phyloP scores from a whole-genome alignment of 2,113 vertebrate genomes.

The Paralichthys olivaceus region DNA sequence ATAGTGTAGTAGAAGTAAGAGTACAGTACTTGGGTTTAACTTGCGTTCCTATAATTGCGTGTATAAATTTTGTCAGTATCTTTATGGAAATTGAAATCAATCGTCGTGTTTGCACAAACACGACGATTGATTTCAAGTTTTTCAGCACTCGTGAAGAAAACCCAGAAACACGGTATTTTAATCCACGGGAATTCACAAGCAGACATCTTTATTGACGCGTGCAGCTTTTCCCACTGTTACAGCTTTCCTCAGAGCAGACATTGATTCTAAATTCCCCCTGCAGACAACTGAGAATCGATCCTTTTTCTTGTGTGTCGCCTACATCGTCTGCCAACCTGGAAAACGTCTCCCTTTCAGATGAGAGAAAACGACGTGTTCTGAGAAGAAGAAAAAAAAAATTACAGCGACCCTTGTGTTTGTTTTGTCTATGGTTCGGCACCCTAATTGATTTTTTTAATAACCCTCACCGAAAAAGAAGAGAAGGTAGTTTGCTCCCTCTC shows the following conservation, averaged over 20 bases:
- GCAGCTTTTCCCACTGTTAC: slow-evolving; percentile 61
- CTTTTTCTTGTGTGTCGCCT: slow-evolving; percentile 63
- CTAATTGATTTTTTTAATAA: slow-evolving; percentile 79
- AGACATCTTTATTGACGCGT: slow-evolving; percentile 67
- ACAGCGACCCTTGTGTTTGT: slow-evolving; percentile 12
- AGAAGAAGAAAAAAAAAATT: slow-evolving; percentile 12
- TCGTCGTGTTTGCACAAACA: background rate
- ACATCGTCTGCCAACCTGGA: slow-evolving; percentile 66
- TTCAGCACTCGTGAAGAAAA: slow-evolving; percentile 32
- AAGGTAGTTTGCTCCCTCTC: slow-evolving; percentile 47
- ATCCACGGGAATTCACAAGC: slow-evolving; percentile 53
- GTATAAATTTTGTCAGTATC: background rate
- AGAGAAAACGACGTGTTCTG: slow-evolving; percentile 58
- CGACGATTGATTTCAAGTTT: slow-evolving; percentile 19
- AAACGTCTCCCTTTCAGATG: slow-evolving; percentile 57
- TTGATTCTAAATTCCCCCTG: slow-evolving; percentile 69
- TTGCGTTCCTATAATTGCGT: no score
- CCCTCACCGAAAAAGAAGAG: slow-evolving; percentile 33
- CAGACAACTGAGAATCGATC: slow-evolving; percentile 69
- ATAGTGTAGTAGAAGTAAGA: background rate
- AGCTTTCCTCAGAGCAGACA: slow-evolving; percentile 59
- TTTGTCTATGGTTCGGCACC: slow-evolving; percentile 55
- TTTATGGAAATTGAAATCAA: background rate
- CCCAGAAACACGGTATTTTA: slow-evolving; percentile 19
- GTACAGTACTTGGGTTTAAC: no score